Evolutionary conservation across 2,888 invertebrate species (phyloP).

Genomic region (Sinelater perroti): DNA sequence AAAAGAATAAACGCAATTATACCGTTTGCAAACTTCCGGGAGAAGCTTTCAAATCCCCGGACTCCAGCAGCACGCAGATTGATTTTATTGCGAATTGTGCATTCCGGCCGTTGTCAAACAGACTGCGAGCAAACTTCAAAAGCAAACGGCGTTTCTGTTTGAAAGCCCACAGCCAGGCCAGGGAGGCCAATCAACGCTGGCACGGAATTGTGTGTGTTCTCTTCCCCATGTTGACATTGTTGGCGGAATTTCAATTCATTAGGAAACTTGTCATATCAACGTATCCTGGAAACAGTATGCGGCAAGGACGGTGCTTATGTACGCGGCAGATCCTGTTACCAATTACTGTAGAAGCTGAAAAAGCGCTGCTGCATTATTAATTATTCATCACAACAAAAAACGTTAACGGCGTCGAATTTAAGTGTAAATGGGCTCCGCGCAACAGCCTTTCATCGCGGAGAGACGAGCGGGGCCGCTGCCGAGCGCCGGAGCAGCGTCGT

Average conservation of each 20-base stretch:
- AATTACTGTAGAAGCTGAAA: slow-evolving; percentile 32
- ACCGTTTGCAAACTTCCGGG: too few relatives aligned
- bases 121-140: slow-evolving; percentile 58
- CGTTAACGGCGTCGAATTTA: neutral
- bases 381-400: too few relatives aligned
- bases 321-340: slow-evolving; percentile 42
- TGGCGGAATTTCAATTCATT: slow-evolving; percentile 61
- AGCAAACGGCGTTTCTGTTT: slow-evolving; percentile 56
- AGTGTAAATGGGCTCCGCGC: too few relatives aligned
- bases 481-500: too few relatives aligned
- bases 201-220: slow-evolving; percentile 55
- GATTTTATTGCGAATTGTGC: slow-evolving; percentile 49
- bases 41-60: too few relatives aligned
- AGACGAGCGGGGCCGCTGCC: too few relatives aligned
- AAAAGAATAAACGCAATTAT: too few relatives aligned
- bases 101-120: slow-evolving; percentile 56
- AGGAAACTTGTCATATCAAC: slow-evolving; percentile 50
- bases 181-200: slow-evolving; percentile 55
- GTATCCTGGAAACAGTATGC: slow-evolving; percentile 53
- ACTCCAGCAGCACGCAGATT: too few relatives aligned
- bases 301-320: slow-evolving; percentile 57
- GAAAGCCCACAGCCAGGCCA: slow-evolving; percentile 48
- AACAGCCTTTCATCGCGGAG: too few relatives aligned
- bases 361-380: too few relatives aligned
- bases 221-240: slow-evolving; percentile 59